Percentiles rank a stretch among this genome's conserved stretches.
phyloP scores from a whole-genome alignment of 2,888 invertebrate genomes.

The Tridacna crocea region DNA sequence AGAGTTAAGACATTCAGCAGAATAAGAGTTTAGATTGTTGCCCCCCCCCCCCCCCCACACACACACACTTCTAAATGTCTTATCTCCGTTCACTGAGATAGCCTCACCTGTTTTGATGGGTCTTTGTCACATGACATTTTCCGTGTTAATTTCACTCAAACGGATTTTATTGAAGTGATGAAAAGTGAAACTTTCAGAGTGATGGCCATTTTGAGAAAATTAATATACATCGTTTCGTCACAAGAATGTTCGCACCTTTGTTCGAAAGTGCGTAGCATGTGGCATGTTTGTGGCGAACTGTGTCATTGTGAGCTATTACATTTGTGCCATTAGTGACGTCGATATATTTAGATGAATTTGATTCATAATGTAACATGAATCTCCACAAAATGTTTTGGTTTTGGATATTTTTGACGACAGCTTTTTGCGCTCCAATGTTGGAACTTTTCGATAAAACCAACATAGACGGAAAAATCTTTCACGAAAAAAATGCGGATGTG shows the following conservation, averaged over 20 bases:
- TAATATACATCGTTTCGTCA: neutral
- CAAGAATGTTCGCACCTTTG: neutral
- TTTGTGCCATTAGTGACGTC: neutral
- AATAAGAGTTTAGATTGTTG: too few relatives aligned
- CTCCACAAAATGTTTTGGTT: slow-evolving; percentile 33
- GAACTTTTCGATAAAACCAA: neutral
- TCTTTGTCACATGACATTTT: neutral
- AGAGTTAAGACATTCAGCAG: too few relatives aligned
- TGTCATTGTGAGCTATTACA: neutral
- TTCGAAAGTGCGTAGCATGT: neutral
- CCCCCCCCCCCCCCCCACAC: too few relatives aligned
- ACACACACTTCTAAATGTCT: too few relatives aligned
- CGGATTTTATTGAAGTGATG: neutral
- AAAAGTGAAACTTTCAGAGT: neutral
- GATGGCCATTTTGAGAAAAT: neutral
- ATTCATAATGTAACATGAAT: neutral
- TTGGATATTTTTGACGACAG: slow-evolving; percentile 19
- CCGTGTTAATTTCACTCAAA: neutral
- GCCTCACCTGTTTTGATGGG: neutral
- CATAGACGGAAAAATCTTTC: neutral
- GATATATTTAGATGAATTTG: neutral
- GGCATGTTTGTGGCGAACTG: neutral
- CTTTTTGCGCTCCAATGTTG: slow-evolving; percentile 16
- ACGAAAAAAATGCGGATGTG: neutral
- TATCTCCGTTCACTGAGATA: neutral